These are phyloP conservation scores for Galeruca laticollis DNA, from an alignment of 2,888 invertebrate species.

Conservation along the genomic window DNA sequence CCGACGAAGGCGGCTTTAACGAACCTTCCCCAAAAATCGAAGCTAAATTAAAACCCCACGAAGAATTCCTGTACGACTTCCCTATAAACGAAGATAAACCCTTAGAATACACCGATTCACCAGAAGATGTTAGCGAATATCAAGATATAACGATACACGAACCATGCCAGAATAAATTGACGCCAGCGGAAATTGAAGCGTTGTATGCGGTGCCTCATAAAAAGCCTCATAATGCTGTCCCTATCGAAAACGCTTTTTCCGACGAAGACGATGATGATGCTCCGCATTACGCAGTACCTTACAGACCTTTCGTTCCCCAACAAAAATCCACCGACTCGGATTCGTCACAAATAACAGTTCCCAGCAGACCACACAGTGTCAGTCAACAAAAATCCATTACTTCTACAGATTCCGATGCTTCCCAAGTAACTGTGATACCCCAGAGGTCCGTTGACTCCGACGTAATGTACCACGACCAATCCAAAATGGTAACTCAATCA, in stretches of 20 bases:
- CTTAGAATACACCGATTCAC: slow-evolving; percentile 53
- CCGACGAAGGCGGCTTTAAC: slow-evolving; percentile 72
- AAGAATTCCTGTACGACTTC: slow-evolving; percentile 59
- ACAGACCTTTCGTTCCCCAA: slow-evolving; percentile 54
- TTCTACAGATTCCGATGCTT: slow-evolving; percentile 62
- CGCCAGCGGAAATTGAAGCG: slow-evolving; percentile 60
- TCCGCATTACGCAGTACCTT: slow-evolving; percentile 36
- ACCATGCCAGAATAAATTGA: slow-evolving; percentile 49
- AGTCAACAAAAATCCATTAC: slow-evolving; percentile 63
- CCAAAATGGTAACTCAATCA: slow-evolving; percentile 59
- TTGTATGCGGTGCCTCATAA: slow-evolving; percentile 63
- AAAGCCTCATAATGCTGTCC: slow-evolving; percentile 39
- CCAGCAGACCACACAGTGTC: slow-evolving; percentile 45
- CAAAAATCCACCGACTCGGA: slow-evolving; percentile 58
- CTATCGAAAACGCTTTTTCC: slow-evolving; percentile 22
- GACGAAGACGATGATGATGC: slow-evolving; percentile 32
- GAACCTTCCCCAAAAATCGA: slow-evolving; percentile 79
- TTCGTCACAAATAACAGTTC: slow-evolving; percentile 48
- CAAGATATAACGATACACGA: slow-evolving; percentile 43
- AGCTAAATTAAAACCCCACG: slow-evolving; percentile 66
- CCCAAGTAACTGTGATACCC: slow-evolving; percentile 61
- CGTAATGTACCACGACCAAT: slow-evolving; percentile 61
- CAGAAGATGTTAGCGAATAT: slow-evolving; percentile 51
- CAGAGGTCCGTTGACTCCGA: slow-evolving; percentile 63
- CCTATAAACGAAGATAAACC: slow-evolving; percentile 55